Base-by-base conservation (phyloP, 2,113 vertebrate genomes). In the Paradoxurus hermaphroditus region DNA sequence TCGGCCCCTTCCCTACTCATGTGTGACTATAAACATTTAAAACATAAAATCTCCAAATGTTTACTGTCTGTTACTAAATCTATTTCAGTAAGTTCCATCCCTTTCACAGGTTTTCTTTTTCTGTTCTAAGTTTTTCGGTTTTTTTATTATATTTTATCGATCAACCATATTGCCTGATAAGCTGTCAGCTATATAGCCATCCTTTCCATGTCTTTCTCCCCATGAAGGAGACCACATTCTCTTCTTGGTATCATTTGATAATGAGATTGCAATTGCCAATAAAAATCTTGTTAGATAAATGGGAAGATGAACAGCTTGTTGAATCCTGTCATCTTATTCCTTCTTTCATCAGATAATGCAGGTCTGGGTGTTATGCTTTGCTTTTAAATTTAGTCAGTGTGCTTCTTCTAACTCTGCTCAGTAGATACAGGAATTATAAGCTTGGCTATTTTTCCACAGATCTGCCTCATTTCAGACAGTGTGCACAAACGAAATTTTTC, bases 351-450 rank as follows among this genome's bases (percentile, higher is more conserved):
- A 91, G 31, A 73, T 59, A 21, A 10, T 34, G 31, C 29, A 85
- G 29, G 25, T 83, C 83, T 81, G 29, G 36, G 23, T 62, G 31
- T 56, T 95, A 81, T 7, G 23, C 68, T 92, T 49, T 90, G 41
- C 72, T 82, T 91, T 96, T 77, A 86, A 85, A 79, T 90, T 95
- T 87, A 97, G 29, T 70, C 36, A 34, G 12, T 85, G 10, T 67
- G 34, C 70, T 75, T 16, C 91, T 79, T 77, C 79, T 93, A 63
- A 83, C 31, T 86, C 72, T 68, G 18, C 81, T 96, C 88, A 85
- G 88, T 85, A 85, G 59, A 53, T 53, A 36, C 14, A 85, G 36
- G 29, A 87, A 95, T 67, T 86, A 7, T 91, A 88, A 91, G 59
- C 56, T 77, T 49, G 46, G 11, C 78, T 83, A 3, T 89, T 92